Evolutionary conservation across 2,113 vertebrate genomes (phyloP), one percentile per base, ranked within the genome.

Genomic region (Dolichallabes microphthalmus): DNA sequence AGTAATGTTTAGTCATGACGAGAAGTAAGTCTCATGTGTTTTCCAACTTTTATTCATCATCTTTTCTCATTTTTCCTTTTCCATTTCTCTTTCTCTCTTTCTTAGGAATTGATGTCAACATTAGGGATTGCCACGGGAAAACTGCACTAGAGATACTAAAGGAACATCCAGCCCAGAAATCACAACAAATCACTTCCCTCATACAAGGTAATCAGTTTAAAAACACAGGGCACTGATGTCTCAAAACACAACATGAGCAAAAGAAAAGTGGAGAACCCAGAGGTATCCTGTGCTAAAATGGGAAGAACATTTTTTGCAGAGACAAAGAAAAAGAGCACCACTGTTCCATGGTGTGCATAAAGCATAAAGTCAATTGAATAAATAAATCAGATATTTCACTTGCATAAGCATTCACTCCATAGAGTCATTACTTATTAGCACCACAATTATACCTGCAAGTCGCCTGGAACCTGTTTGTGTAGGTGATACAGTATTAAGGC

Each of bases 131-230:
- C 87, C 94, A 96, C 88, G 96, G 97, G 30, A 96, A 97, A 93
- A 97, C 97, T 0, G 96, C 97, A 87, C 93, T 97, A 92, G 98
- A 99, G 89, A 96, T 97, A 89, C 94, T 99, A 89, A 96, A 95
- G 92, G 98, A 99, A 87, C 97, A 98, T 89, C 97, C 97, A 19
- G 96, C 97, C 76, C 96, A 96, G 82, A 97, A 97, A 88, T 98
- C 98, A 85, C 97, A 98, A 85, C 98, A 99, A 93, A 99, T 98
- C 92, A 97, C 95, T 9, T 95, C 97, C 85, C 93, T 99, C 27
- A 96, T 99, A 90, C 97, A 98, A 94, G 97, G 98, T 99, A 95
- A 93, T 68, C 64, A 30, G 10, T 66, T 25, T 61, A 10, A 61
- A 61, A 22, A 17, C 15, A 22, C 63, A 66, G 1, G 15, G n/a